Evolutionary conservation across 2,888 invertebrate genomes (phyloP).

Genomic region (Mimumesa dahlbomi): DNA sequence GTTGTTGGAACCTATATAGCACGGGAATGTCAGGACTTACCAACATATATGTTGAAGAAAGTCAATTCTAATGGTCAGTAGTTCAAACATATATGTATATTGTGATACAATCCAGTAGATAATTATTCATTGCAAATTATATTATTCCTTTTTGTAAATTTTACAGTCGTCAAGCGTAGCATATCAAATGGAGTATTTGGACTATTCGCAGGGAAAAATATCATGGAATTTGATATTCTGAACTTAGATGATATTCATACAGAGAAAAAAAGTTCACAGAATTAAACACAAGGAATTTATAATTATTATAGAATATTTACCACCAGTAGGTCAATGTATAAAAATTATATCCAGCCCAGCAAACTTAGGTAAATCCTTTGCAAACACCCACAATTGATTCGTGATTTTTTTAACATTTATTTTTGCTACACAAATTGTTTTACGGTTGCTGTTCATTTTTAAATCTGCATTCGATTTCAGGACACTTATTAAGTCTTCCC

Average conservation of each 20-base stretch:
- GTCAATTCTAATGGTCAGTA: slow-evolving; percentile 84
- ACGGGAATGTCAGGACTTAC: slow-evolving; percentile 86
- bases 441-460: slow-evolving; percentile 21
- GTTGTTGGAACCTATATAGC: slow-evolving; percentile 87
- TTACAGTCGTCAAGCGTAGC: slow-evolving; percentile 75
- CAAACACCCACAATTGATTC: slow-evolving; percentile 27
- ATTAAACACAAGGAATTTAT: slow-evolving; percentile 49
- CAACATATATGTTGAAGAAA: slow-evolving; percentile 88
- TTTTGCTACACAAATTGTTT: too few relatives aligned
- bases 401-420: too few relatives aligned
- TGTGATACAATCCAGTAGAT: not conserved
- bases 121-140: too few relatives aligned
- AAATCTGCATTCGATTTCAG: slow-evolving; percentile 44
- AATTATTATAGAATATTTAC: slow-evolving; percentile 62
- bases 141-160: slow-evolving; percentile 7
- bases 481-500: slow-evolving; percentile 54
- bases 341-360: slow-evolving; percentile 52
- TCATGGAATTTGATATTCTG: slow-evolving; percentile 87
- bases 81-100: not conserved
- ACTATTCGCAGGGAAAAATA: slow-evolving; percentile 88
- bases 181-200: slow-evolving; percentile 84
- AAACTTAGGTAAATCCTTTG: slow-evolving; percentile 53
- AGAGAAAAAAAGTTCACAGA: slow-evolving; percentile 45
- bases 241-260: slow-evolving; percentile 84
- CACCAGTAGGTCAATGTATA: slow-evolving; percentile 62